Base-by-base conservation (phyloP, 1,140 invertebrate genomes). In the Drosophila triauraria region DNA sequence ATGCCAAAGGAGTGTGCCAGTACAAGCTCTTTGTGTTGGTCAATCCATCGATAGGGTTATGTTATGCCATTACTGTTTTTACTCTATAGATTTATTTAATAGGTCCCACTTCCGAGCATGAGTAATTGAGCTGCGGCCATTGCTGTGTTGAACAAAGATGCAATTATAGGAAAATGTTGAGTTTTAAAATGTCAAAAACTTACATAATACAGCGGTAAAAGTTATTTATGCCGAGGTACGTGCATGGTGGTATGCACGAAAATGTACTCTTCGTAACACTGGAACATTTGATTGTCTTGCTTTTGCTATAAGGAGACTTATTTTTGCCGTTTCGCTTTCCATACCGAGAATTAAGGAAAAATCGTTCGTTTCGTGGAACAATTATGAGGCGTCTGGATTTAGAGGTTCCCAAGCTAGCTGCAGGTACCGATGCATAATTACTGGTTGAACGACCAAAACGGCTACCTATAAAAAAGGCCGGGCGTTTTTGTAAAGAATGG, bases 331-430 rank as follows among this genome's bases (percentile, higher is more conserved):
- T 78, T 17, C 92, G 80, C 53, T 93, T 93, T 20, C 92, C 92
- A 65, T 93, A 93, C 3, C 92, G 76, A 7, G 92, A 93, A 7
- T 92, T 91, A 20, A 93, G 65, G 46, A 93, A 93, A 58, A 93
- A 93, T 2, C 91, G 71, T 77, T 93, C 92, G 38, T 92, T 93
- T 4, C 92, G 82, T 7, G 92, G 91, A 6, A 91, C 91, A 27
- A 92, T 80, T 10, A 90, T 86, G 7, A 91, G 64, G 6, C 91
- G 77, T 35, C 91, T 80, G 3, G 75, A 62, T 35, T 83, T 92
- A 2, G 85, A 90, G 8, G 76, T 74, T 6, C 80, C 82, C 4
- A 75, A 35, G 8, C 43, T 53, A 17, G 25, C 27, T 15, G 61
- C 6, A 8, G 38, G 38, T 46, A 53, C 48, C 9, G 42, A 23